Evolutionary conservation across 2,797 vertebrate species (phyloP).

Genomic region (Brachyalestes nurse): DNA sequence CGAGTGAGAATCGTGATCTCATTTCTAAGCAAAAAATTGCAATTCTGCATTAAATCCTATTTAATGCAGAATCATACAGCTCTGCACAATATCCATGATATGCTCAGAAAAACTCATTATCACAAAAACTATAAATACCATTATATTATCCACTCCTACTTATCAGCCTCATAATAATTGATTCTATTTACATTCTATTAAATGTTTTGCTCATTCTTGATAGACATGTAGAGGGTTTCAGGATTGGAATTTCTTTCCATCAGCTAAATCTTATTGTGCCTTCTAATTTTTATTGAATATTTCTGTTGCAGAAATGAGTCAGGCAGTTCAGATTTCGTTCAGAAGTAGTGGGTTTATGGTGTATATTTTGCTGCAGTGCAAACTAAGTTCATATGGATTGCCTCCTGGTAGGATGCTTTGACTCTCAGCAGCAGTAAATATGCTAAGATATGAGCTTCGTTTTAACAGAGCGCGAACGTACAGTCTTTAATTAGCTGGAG

Average conservation of each 20-base stretch:
- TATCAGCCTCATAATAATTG: too few species aligned
- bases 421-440: constrained; percentile 46
- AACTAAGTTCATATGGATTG: constrained; percentile 20
- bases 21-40: too few species aligned
- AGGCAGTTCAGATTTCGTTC: not conserved
- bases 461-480: constrained; percentile 64
- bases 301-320: not conserved
- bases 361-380: constrained; percentile 10
- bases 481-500: constrained; percentile 79
- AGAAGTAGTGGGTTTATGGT: not conserved
- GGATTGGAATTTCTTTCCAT: not conserved
- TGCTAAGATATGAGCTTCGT: constrained; percentile 44
- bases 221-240: too few species aligned
- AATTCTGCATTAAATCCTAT: too few species aligned
- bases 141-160: too few species aligned
- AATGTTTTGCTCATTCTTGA: too few species aligned
- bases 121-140: too few species aligned
- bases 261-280: not conserved
- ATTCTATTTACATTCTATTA: too few species aligned
- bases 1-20: too few species aligned
- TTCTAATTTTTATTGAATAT: not conserved
- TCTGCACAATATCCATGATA: too few species aligned
- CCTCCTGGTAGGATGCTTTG: constrained; percentile 29
- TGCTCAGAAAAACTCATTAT: too few species aligned
- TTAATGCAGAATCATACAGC: too few species aligned